Base-by-base conservation (phyloP, 2,113 vertebrate species). In the Rousettus leschenaultii region DNA sequence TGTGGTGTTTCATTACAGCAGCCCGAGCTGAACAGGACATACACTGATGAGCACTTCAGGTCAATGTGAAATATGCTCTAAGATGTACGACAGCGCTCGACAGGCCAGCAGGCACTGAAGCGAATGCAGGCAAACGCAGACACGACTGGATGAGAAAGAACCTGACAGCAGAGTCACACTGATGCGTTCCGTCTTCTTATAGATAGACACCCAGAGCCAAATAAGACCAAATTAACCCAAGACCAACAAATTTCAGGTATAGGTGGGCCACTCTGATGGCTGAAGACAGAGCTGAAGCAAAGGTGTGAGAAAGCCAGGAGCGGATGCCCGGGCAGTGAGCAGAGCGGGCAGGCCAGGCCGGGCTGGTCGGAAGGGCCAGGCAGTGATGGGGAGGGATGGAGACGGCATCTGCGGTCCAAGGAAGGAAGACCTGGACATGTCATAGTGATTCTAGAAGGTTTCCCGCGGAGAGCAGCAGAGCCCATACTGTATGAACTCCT, bases 81-180 rank as follows among this genome's bases (percentile, higher is more conserved):
- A 19, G 63, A 21, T 5, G 3, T 2, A 2, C 5, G 33, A 14
- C 0, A 28, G 45, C 35, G 13, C 15, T 2, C 0, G 16, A 22
- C 13, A 24, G 70, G 11, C 40, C 22, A 24, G 38, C 15, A 13
- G 55, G 68, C 33, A 7, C 30, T 0, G 38, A 53, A 7, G 48
- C 57, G 2, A 11, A 61, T 5, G 51, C 35, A 33, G 61, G 63
- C 0, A 1, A 14, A 26, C 0, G 22, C 43, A 26, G n/a, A 2
- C 22, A 68, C 0, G 6, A 45, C 40, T 0, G 26, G 11, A 14
- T 6, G 8, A 12, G 26, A 71, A 55, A 86, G 16, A 19, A 43
- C 11, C 1, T 10, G 9, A 21, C 0, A 53, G 66, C 24, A 33
- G 30, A 59, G 28, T 4, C 48, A 48, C 4, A 35, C 33, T 2